Conservation (phyloP, 2,797 vertebrate species). For the Galaxias olidus region DNA sequence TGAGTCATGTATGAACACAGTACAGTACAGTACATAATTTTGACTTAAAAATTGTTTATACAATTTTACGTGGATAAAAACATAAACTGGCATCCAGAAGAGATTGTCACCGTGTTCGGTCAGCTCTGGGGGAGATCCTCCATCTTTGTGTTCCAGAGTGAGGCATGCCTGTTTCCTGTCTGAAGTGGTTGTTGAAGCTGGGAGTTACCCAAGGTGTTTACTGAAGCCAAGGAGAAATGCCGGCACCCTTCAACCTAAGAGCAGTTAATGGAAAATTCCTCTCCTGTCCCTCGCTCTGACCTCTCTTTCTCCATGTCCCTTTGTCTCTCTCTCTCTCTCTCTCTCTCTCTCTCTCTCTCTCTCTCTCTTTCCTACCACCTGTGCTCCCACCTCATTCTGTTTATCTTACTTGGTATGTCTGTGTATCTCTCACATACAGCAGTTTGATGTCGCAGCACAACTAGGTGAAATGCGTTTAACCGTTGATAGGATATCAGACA, state of each 20-base stretch:
- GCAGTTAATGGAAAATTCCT: constrained; percentile 51
- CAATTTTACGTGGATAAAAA: too few species aligned
- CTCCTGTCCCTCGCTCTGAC: constrained; percentile 22
- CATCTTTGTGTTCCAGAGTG: constrained; percentile 17
- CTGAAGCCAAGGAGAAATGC: constrained; percentile 43
- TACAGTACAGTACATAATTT: too few species aligned
- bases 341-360: neutral
- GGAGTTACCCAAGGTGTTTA: constrained; percentile 37
- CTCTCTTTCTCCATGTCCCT: neutral
- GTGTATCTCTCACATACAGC: neutral
- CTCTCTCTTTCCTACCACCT: constrained; percentile 3
- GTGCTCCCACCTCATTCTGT: constrained; percentile 1
- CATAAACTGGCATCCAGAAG: too few species aligned
- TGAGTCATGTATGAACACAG: too few species aligned
- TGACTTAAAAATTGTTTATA: too few species aligned
- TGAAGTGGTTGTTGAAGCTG: constrained; percentile 32
- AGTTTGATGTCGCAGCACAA: too few species aligned
- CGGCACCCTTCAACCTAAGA: constrained; percentile 24
- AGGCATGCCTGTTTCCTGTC: constrained; percentile 19
- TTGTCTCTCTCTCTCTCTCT: constrained; percentile 1
- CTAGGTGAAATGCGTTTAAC: too few species aligned
- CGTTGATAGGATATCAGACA: too few species aligned
- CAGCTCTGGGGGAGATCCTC: constrained; percentile 37
- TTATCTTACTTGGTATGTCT: neutral
- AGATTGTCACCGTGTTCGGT: constrained; percentile 28